Evolutionary conservation across 2,888 invertebrate species (phyloP), one percentile per base, ranked within the genome.

Genomic region (Psylliodes chrysocephalus): DNA sequence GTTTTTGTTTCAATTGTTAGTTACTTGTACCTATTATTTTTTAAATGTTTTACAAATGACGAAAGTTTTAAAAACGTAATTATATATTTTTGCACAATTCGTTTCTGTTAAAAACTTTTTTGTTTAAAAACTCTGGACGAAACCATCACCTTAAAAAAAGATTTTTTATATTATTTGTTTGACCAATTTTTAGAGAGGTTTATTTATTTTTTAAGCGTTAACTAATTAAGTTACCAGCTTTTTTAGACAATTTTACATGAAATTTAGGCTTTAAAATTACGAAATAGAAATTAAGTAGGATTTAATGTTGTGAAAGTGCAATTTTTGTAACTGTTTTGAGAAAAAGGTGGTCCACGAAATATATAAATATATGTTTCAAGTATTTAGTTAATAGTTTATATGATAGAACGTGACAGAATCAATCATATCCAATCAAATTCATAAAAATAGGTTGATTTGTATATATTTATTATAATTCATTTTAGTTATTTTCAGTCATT

Each of bases 161-260:
- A 19, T 22, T 17, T 60, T 49, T 55, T 46, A 44, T 52, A 51
- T 52, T 64, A 59, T 66, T 62, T 64, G 52, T 65, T 63, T 63
- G 55, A 57, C 53, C 54, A 57, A 25, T 66, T 70, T n/a, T 67
- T 67, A 38, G 51, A 54, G 65, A 63, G 66, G 60, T 69, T 67
- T 70, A 67, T 70, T 67, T 67, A 66, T 69, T 69, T 56, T 66
- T 57, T 60, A 66, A 62, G 62, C 49, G 59, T 47, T 71, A 66
- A 60, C 52, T 61, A 67, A 72, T 71, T 49, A 71, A 73, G 74
- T 75, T 75, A 75, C 74, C 73, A 75, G 69, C 70, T 70, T 73
- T 73, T 75, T 72, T 72, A 75, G 73, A 73, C 51, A 71, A 74
- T 71, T 75, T 74, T 73, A 73, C 73, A 73, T 69, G 46, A 60